phyloP scores from a whole-genome alignment of 2,113 vertebrate genomes.

The Athene noctua region DNA sequence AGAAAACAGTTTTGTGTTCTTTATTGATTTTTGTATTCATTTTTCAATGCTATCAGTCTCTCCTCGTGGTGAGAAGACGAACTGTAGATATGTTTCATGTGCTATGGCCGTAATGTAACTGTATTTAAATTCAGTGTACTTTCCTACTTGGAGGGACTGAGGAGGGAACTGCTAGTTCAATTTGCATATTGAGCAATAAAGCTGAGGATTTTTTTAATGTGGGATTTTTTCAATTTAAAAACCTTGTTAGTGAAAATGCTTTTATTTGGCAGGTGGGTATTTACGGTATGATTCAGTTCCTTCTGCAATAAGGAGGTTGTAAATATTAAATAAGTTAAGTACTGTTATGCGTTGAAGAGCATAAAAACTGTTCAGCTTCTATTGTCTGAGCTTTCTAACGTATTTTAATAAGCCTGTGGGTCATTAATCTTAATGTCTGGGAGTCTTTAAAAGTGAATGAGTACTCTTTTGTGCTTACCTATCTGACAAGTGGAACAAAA shows the following conservation, averaged over 20 bases:
- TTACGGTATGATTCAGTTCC: not conserved
- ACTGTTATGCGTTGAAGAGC: not conserved
- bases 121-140: not conserved
- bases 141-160: not conserved
- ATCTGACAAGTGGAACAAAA: not conserved
- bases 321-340: not conserved
- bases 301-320: not conserved
- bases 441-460: not conserved
- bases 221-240: not conserved
- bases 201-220: not conserved
- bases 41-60: not conserved
- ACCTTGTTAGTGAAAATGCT: not conserved
- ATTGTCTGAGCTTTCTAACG: not conserved
- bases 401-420: not conserved
- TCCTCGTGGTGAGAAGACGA: not conserved
- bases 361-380: not conserved
- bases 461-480: not conserved
- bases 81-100: not conserved
- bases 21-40: not conserved
- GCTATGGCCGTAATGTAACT: not conserved
- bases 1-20: not conserved
- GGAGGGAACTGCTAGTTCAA: not conserved
- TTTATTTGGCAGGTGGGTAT: not conserved
- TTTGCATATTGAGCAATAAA: not conserved
- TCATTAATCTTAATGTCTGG: not conserved